Evolutionary conservation across 2,797 vertebrate genomes (phyloP).

Genomic region (Falco berigora): DNA sequence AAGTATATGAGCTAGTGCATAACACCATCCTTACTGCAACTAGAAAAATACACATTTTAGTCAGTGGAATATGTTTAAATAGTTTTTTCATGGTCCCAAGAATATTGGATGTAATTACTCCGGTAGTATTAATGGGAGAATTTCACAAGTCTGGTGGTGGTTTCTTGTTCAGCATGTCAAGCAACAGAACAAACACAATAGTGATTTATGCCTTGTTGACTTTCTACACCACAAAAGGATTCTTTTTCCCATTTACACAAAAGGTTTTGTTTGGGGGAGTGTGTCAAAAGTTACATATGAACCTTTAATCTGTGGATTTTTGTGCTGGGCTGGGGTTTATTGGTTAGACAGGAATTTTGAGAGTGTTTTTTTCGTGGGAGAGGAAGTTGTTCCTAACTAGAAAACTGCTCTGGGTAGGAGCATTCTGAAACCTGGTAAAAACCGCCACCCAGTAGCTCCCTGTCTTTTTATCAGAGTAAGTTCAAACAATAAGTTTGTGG

Average conservation of each 20-base stretch:
- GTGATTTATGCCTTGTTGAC: constrained; percentile 55
- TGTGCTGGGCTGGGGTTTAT: background rate
- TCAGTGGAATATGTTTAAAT: background rate
- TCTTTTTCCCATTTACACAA: constrained; percentile 8
- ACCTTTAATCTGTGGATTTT: constrained; percentile 28
- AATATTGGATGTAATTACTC: background rate
- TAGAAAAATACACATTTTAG: background rate
- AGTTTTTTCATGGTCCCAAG: background rate
- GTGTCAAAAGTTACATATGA: constrained; percentile 35
- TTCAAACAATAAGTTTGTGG: constrained; percentile 9
- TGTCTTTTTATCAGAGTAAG: background rate
- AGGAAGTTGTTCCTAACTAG: background rate
- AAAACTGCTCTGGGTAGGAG: background rate
- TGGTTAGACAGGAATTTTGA: background rate
- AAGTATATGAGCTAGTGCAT: background rate
- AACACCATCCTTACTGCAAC: background rate
- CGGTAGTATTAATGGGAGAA: background rate
- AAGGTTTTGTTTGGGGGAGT: constrained; percentile 5
- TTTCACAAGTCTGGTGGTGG: background rate
- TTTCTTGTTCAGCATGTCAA: constrained; percentile 36
- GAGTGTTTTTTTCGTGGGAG: background rate
- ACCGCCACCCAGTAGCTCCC: background rate
- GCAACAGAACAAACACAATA: constrained; percentile 36
- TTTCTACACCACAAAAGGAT: constrained; percentile 29
- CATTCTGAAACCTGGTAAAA: background rate